Evolutionary conservation across 2,888 invertebrate genomes (phyloP).

Genomic region (Papilio protenor): DNA sequence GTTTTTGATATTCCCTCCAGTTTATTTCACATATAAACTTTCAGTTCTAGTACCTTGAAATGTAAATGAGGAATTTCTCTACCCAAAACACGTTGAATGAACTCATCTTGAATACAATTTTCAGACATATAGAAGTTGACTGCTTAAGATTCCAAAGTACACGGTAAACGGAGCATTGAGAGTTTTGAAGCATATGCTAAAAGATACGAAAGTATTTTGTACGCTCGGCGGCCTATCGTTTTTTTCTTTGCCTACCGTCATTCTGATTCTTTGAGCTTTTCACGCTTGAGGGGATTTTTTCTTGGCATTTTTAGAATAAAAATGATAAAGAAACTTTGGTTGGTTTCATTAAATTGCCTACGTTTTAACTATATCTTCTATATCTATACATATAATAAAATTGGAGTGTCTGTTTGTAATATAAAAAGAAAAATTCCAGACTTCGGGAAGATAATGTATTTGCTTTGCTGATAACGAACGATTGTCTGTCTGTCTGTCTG

Average conservation of each 20-base stretch:
- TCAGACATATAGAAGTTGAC: neutral
- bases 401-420: too few species aligned
- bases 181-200: slow-evolving; percentile 10
- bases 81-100: neutral
- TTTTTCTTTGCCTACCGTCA: slow-evolving; percentile 10
- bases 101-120: slow-evolving; percentile 17
- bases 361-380: too few species aligned
- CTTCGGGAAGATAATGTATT: too few species aligned
- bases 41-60: neutral
- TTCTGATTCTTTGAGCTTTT: neutral
- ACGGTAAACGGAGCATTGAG: slow-evolving; percentile 1
- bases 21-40: neutral
- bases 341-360: neutral
- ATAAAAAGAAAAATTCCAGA: too few species aligned
- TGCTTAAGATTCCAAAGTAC: slow-evolving; percentile 8
- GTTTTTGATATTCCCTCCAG: neutral
- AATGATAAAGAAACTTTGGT: neutral
- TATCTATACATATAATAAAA: too few species aligned
- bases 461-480: too few species aligned
- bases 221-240: neutral
- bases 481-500: too few species aligned
- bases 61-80: neutral
- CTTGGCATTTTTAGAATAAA: neutral
- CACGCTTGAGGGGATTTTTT: neutral
- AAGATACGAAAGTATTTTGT: neutral